Base-by-base conservation (phyloP, 2,113 vertebrate genomes). In the Phodopus roborovskii region DNA sequence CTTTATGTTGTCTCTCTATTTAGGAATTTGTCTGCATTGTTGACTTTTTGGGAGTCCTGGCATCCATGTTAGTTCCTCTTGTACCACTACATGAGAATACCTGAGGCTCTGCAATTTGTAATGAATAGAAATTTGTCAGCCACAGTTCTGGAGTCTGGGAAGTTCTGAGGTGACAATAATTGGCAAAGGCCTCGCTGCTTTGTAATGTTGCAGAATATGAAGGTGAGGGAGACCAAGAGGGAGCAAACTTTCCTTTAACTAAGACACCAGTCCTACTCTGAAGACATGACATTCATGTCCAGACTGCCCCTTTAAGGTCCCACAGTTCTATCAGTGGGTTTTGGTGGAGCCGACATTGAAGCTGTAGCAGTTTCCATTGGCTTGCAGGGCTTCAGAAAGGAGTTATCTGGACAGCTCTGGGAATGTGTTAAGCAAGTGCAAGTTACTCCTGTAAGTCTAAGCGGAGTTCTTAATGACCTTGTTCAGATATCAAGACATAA, bases 401-500 rank as follows among this genome's bases (percentile, higher is more conserved):
- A 93, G 62, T 79, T 79, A 53, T 88, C 5, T 28, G 66, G 70
- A 26, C 20, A 68, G 68, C 45, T 94, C 42, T 91, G 50, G 48
- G 39, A 19, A 84, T 33, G 36, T 86, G 64, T 90, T 94, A 20
- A 95, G 66, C 45, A 56, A 60, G 58, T 77, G 87, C 56, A 93
- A 81, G 82, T 58, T 64, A 33, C 50, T 95, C 68, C 62, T 84
- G 4, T n/a, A 87, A 83, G 48, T 39, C 20, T 45, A 24, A 13
- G 70, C 64, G 36, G 36, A 94, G 16, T 93, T 86, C 89, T 36
- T 70, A n/a, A 73, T 90, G 30, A 70, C 20, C 10, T 87, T 68
- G 75, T 53, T 88, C 33, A 84, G 94, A 85, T 16, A 85, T 48
- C 30, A 84, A 45, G 60, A 66, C 39, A 81, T 45, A 60, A 85